phyloP scores from a whole-genome alignment of 53 echinoderm and acorn worm species.

The Antedon mediterranea region DNA sequence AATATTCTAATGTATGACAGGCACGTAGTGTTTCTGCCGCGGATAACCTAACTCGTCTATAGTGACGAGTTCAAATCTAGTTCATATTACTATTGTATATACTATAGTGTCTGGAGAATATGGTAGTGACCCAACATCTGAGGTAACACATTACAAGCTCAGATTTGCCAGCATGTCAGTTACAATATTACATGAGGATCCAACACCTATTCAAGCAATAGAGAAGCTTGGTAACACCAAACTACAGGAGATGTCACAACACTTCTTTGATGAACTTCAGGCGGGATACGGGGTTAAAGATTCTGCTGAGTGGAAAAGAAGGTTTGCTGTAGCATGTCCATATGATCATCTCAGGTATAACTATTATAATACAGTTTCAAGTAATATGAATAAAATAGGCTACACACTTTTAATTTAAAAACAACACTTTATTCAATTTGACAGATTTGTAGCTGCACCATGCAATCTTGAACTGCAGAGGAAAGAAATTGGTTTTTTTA shows the following conservation, averaged over 20 bases:
- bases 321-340: constrained; percentile 70
- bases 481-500: constrained; percentile 40
- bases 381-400: no score
- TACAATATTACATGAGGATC: constrained; percentile 82
- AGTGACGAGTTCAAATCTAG: no score
- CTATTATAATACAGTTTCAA: no score
- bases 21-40: no score
- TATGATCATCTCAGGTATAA: constrained; percentile 84
- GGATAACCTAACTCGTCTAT: no score
- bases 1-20: no score
- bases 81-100: no score
- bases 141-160: constrained; percentile 82
- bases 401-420: not conserved
- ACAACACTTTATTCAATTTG: not conserved
- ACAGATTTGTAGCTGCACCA: constrained; percentile 59
- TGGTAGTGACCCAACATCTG: constrained; percentile 36
- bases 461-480: constrained; percentile 61
- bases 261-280: constrained; percentile 51
- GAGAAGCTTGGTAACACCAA: not conserved
- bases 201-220: constrained; percentile 17
- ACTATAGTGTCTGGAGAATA: constrained; percentile 23
- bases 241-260: constrained; percentile 38
- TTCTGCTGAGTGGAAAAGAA: constrained; percentile 45
- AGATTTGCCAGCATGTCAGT: constrained; percentile 74
- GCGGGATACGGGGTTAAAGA: constrained; percentile 59